These are phyloP conservation scores for Dynastes grantii DNA, from an alignment of 2,888 invertebrate species.

Conservation along the genomic window DNA sequence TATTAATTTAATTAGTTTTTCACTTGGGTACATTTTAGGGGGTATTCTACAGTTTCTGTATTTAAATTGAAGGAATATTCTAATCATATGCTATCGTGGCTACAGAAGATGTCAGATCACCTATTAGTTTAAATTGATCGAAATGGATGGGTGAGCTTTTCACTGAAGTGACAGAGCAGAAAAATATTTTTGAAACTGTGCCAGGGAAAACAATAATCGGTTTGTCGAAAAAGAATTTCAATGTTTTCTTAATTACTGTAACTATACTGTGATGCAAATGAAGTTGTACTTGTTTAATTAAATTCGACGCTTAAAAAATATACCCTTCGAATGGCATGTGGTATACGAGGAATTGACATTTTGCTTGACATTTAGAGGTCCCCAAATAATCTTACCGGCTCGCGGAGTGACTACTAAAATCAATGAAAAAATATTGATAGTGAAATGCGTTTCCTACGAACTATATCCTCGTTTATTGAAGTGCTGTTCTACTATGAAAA, in stretches of 20 bases:
- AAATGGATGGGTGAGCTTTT: background rate
- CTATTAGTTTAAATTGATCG: constrained; percentile 7
- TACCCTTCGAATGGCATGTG: background rate
- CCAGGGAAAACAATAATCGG: constrained; percentile 30
- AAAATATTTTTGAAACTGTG: constrained; percentile 24
- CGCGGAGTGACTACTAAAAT: background rate
- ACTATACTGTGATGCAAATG: too few relatives aligned
- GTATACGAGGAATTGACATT: constrained; percentile 15
- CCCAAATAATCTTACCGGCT: constrained; percentile 9
- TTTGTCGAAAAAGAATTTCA: background rate
- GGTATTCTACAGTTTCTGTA: too few relatives aligned
- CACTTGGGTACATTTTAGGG: too few relatives aligned
- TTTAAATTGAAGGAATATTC: too few relatives aligned
- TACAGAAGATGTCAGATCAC: background rate
- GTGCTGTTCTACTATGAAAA: too few relatives aligned
- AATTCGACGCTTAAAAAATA: too few relatives aligned
- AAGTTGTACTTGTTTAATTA: too few relatives aligned
- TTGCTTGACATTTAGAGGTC: constrained; percentile 19
- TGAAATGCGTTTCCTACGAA: too few relatives aligned
- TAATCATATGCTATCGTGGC: background rate
- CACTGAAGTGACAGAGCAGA: constrained; percentile 32
- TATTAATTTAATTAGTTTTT: too few relatives aligned
- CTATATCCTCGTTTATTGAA: too few relatives aligned
- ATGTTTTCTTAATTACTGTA: too few relatives aligned
- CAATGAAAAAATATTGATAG: too few relatives aligned